Percentiles rank a stretch among this genome's conserved stretches.
phyloP scores from a whole-genome alignment of 2,888 invertebrate genomes.

The Epinotia nisella region DNA sequence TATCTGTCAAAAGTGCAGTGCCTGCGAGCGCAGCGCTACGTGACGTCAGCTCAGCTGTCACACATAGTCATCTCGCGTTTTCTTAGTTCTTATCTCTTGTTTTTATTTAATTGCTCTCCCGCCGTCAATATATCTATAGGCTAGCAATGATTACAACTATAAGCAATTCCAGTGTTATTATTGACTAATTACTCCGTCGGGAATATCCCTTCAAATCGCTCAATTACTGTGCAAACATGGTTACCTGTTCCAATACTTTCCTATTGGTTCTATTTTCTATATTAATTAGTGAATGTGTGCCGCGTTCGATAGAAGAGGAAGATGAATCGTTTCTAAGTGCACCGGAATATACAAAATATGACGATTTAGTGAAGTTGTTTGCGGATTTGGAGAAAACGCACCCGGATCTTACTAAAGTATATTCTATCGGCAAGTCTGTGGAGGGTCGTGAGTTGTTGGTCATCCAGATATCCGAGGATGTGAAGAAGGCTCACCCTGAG shows the following conservation, averaged over 20 bases:
- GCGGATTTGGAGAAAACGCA: slow-evolving; percentile 86
- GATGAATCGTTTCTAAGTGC: slow-evolving; percentile 84
- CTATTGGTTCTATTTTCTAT: slow-evolving; percentile 68
- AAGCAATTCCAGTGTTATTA: slow-evolving; percentile 27
- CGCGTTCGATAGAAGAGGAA: slow-evolving; percentile 67
- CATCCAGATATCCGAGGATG: slow-evolving; percentile 91
- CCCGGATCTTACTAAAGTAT: slow-evolving; percentile 88
- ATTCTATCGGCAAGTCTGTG: slow-evolving; percentile 93
- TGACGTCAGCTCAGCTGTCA: slow-evolving; percentile 38
- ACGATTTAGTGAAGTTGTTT: slow-evolving; percentile 88
- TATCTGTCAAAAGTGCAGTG: slow-evolving; percentile 18
- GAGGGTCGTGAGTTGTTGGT: slow-evolving; percentile 92
- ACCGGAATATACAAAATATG: slow-evolving; percentile 88
- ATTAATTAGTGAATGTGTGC: slow-evolving; percentile 65
- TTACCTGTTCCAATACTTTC: slow-evolving; percentile 59
- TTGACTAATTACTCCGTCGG: slow-evolving; percentile 14
- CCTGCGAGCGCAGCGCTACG: neutral
- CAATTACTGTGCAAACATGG: slow-evolving; percentile 57
- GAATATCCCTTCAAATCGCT: slow-evolving; percentile 21
- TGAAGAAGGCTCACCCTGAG: slow-evolving; percentile 78
- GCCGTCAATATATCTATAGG: neutral
- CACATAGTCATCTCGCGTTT: slow-evolving; percentile 13
- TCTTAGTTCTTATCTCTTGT: slow-evolving; percentile 37
- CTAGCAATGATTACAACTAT: slow-evolving; percentile 34
- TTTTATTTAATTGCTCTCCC: slow-evolving; percentile 35